Base-by-base conservation (phyloP, 2,888 invertebrate species). In the Toxonevra muliebris region DNA sequence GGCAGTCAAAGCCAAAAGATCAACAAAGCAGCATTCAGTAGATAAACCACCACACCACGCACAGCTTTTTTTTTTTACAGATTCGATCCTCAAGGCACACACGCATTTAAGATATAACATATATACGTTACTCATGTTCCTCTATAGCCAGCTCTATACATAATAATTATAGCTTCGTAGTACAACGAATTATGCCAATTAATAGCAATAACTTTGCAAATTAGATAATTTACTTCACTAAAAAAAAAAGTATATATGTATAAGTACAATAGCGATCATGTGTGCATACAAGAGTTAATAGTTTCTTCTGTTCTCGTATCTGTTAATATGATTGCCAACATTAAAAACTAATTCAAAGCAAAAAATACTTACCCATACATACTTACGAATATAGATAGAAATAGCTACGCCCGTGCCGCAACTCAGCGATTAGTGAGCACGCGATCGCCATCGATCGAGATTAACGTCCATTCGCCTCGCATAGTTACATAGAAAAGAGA, bases 191-290 rank as follows among this genome's bases (percentile, higher is more conserved):
- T 54, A 64, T 64, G 64, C 54, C 68, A 68, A 63, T 68, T 68
- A 64, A 68, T 68, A 45, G 58, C 67, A 67, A 67, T 67, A 67
- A 63, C 59, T 53, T 30, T 52, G 64, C 63, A 54, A 68, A 54
- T 64, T 64, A 68, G 64, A 68, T 60, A 64, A 60, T 68, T 48
- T 40, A 12, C 13, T 13, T 19, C 50, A 17, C 54, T 5, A 19
- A 48, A 30, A 30, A 30, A 13, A 48, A 48, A 48, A 48, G 48
- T 12, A 48, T 48, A 1, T 45, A 2, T 45, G 8, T 10, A 15
- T 48, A 7, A 4, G 45, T 45, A 13, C 13, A n/a, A 30, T 7
- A 30, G 30, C 30, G 30, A 30, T 30, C 30, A 15, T 48, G 48
- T 45, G 45, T 48, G 9, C 15, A 4, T 48, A 11, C 15, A 15